Base-by-base conservation (phyloP, 2,797 vertebrate genomes). In the Telmatherina bonti region DNA sequence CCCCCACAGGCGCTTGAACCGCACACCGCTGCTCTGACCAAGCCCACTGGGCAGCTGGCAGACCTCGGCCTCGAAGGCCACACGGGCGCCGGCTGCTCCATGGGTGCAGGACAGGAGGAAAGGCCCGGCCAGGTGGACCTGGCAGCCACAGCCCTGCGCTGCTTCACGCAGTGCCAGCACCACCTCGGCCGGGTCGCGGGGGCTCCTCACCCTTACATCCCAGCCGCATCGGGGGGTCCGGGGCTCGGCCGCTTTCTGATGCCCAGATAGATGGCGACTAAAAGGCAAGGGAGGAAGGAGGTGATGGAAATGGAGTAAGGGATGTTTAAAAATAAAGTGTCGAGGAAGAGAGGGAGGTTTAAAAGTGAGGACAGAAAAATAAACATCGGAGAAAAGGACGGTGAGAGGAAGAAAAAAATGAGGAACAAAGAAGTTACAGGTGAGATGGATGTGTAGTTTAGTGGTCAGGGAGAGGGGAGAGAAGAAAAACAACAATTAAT, bases 261-360 rank as follows among this genome's bases (percentile, higher is more conserved):
- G 90, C 97, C 96, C 95, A 97, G 95, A 93, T 98, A 98, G 89
- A 98, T 97, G 93, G 97, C 97, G 93, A 97, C 97, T 97, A 86
- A 13, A 70, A 36, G 55, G 0, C 27, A 62, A 4, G 35, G 1
- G 43, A 24, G 11, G 66, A 67, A 10, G 15, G 16, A 35, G 49
- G 30, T 0, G 55, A 64, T 54, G 71, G 15, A 33, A 20, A 47
- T 5, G 41, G 31, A 33, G 18, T 7, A n/a, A 9, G 31, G 52
- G 52, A 52, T 15, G 61, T n/a, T 13, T 20, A 35, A 36, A 18
- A n/a, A n/a, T n/a, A n/a, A n/a, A n/a, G n/a, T n/a, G n/a, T n/a
- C n/a, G n/a, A n/a, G n/a, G n/a, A n/a, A n/a, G n/a, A n/a, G n/a
- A 26, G 26, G n/a, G 4, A 20, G 43, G 15, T n/a, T 47, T 16